Evolutionary conservation across 2,797 vertebrate genomes (phyloP).

Genomic region (Neoniphon sammara): DNA sequence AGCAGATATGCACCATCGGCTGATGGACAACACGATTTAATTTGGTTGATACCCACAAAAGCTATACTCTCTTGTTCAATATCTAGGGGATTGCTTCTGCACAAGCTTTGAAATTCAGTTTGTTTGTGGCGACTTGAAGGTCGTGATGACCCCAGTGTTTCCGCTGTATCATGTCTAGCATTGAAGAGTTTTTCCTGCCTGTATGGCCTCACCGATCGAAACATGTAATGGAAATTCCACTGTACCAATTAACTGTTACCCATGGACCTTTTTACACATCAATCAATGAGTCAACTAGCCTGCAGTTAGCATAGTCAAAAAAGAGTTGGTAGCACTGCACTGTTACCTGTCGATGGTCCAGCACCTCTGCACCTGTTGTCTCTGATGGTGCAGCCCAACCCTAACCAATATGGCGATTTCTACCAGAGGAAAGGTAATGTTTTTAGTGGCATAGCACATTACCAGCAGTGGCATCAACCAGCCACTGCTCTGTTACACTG

Average conservation of each 20-base stretch:
- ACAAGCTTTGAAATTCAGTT: conserved; percentile 22
- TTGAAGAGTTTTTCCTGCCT: conserved; percentile 34
- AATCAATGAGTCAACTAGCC: conserved; percentile 69
- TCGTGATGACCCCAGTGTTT: conserved; percentile 50
- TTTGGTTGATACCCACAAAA: conserved; percentile 34
- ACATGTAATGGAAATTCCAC: conserved; percentile 74
- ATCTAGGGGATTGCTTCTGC: conserved; percentile 15
- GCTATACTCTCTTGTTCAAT: conserved; percentile 9
- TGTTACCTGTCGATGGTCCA: not conserved
- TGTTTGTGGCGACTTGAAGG: conserved; percentile 58
- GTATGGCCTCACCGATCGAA: conserved; percentile 36
- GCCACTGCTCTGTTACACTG: not conserved
- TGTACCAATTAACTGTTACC: conserved; percentile 63
- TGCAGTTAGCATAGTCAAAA: conserved; percentile 17
- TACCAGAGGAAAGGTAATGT: too few species aligned
- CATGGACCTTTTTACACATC: conserved; percentile 46
- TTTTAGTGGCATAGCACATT: not conserved
- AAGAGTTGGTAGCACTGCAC: not conserved
- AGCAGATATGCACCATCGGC: conserved; percentile 36
- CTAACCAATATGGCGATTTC: not conserved
- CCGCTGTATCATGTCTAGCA: conserved; percentile 26
- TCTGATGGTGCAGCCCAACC: not conserved
- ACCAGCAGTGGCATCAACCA: not conserved
- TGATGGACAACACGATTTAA: conserved; percentile 46
- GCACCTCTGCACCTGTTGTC: not conserved